Conservation (phyloP, 2,888 invertebrate genomes). For the Phortica magna region DNA sequence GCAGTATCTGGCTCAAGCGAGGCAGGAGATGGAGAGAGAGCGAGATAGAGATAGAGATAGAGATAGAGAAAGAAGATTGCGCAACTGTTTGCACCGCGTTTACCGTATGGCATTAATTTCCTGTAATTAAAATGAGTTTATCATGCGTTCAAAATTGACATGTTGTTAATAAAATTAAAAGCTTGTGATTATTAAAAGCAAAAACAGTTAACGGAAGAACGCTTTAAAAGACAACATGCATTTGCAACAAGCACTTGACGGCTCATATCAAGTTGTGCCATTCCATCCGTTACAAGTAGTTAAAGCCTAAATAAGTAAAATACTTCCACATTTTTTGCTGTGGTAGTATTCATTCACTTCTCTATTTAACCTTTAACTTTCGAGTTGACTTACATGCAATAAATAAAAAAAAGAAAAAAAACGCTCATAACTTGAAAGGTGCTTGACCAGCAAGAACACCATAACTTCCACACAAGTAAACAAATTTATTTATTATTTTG, state of each 20-base stretch:
- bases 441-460: too few species aligned
- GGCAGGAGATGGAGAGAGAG: neutral
- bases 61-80: neutral
- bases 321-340: too few species aligned
- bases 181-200: slow-evolving; percentile 29
- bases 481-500: slow-evolving; percentile 16
- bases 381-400: too few species aligned
- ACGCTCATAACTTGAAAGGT: too few species aligned
- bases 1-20: neutral
- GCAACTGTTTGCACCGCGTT: slow-evolving; percentile 18
- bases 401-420: too few species aligned
- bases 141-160: slow-evolving; percentile 71
- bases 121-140: slow-evolving; percentile 72
- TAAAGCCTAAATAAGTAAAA: too few species aligned
- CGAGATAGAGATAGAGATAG: neutral
- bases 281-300: too few species aligned
- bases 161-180: slow-evolving; percentile 63
- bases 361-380: too few species aligned
- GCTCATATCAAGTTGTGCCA: neutral
- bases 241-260: neutral
- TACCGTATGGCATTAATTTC: slow-evolving; percentile 69
- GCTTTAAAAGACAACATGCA: slow-evolving; percentile 37
- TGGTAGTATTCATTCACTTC: too few species aligned
- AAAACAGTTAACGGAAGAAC: slow-evolving; percentile 33
- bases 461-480: neutral